Conservation (phyloP, 2,797 vertebrate species). For the Pitangus sulphuratus region DNA sequence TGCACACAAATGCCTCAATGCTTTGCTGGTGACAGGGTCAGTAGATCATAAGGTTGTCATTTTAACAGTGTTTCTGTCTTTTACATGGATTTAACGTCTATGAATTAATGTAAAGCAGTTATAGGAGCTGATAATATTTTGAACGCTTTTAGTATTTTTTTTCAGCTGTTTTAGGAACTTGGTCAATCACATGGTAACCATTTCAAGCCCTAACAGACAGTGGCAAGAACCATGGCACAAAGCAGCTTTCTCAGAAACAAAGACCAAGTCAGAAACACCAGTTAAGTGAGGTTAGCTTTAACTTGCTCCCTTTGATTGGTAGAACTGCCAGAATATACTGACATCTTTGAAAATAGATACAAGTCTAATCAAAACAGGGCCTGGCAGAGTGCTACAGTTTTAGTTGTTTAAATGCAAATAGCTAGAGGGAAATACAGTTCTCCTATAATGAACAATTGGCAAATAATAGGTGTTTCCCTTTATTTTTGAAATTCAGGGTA, state of each 20-base stretch:
- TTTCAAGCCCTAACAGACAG: neutral
- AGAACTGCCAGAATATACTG: neutral
- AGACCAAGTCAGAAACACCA: accelerated
- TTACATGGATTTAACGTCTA: neutral
- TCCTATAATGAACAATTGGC: neutral
- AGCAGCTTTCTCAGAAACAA: neutral
- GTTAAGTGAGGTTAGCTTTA: neutral
- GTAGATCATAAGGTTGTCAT: neutral
- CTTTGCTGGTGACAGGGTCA: neutral
- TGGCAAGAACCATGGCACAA: neutral
- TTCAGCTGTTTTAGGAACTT: neutral
- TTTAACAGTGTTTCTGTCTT: neutral
- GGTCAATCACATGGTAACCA: neutral
- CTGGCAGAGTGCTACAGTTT: neutral
- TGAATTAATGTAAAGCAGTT: neutral
- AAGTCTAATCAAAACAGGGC: neutral
- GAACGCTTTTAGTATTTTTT: neutral
- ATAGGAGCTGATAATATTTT: neutral
- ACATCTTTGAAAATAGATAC: neutral
- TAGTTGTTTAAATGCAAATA: neutral
- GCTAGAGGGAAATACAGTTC: neutral
- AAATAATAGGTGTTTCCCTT: conserved; percentile 24
- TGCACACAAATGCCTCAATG: neutral
- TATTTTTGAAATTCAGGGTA: neutral
- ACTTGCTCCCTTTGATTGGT: neutral